Evolutionary conservation across 2,797 vertebrate species (phyloP), one percentile per base, ranked within the genome.

Genomic region (Semotilus atromaculatus): DNA sequence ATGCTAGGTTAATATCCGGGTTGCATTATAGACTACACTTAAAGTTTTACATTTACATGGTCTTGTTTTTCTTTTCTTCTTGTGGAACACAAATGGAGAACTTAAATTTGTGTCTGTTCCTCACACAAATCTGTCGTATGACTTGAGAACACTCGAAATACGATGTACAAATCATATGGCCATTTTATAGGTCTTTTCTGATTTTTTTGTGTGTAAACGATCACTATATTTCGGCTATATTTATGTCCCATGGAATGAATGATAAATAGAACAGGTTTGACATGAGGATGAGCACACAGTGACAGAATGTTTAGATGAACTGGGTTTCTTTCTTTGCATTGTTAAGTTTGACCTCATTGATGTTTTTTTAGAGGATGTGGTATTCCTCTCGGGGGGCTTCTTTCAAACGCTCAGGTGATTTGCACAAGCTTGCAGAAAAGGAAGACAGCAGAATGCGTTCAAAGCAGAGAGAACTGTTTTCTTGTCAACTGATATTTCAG

Each of bases 161-260:
- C 36, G 11, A 23, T 36, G 9, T 36, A 36, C 31, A 23, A 75
- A 34, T 55, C 72, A 53, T 10, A 31, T 51, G 43, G 7, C 16
- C 3, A 91, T 94, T 90, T 89, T 93, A 64, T 83, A 31, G 51
- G 68, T 14, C 38, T 14, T 68, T 48, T 40, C 23, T 34, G 26
- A 92, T 23, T 7, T 62, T 29, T 19, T 55, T 21, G 73, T 9
- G 1, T n/a, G 2, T 13, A 53, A 23, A 36, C 0, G 10, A 1
- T 53, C 34, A 7, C 45, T 51, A 7, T 29, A 1, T 62, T 16
- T 62, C 26, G 11, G 13, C 60, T 62, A 64, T 18, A 64, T 53
- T 53, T 6, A 21, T 74, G 45, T 53, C 7, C 5, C 5, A 23
- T 74, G 29, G 29, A 53, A 53, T 34, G 34, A 23, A 3, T 13